Percentiles rank a stretch among this genome's conserved stretches.
phyloP scores from a whole-genome alignment of 2,888 invertebrate genomes.

The Tetrapedia diversipes region DNA sequence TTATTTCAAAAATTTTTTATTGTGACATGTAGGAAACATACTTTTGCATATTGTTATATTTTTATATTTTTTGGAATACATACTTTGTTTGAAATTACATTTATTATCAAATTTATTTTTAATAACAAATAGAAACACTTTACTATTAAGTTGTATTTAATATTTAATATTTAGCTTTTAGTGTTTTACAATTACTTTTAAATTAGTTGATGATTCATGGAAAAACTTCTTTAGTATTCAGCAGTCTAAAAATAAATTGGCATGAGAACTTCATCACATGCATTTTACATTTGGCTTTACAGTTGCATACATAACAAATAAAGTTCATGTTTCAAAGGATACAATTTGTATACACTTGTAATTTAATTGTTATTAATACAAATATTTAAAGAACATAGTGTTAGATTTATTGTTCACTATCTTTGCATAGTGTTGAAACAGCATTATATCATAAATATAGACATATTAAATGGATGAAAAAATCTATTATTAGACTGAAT shows the following conservation, averaged over 20 bases:
- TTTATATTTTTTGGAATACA: background rate
- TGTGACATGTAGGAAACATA: background rate
- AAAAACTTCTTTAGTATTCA: slow-evolving; percentile 1
- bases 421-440: too few species aligned
- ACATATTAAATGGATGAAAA: background rate
- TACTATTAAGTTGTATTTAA: background rate
- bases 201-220: slow-evolving; percentile 26
- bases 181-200: slow-evolving; percentile 4
- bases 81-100: background rate
- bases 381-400: background rate
- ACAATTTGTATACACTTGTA: background rate
- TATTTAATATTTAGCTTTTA: slow-evolving; percentile 12
- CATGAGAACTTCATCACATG: slow-evolving; percentile 8
- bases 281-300: slow-evolving; percentile 21
- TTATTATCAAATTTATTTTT: slow-evolving; percentile 2
- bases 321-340: background rate
- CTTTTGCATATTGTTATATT: background rate
- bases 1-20: background rate
- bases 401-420: background rate
- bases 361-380: background rate
- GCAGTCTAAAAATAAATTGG: slow-evolving; percentile 50
- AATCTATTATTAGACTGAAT: background rate
- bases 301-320: background rate
- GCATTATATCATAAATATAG: background rate
- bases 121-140: background rate